A percentile compares a stretch with the other conserved stretches of the same genome.
Conservation (phyloP, 2,888 invertebrate genomes). For the Andrena bucephala region DNA sequence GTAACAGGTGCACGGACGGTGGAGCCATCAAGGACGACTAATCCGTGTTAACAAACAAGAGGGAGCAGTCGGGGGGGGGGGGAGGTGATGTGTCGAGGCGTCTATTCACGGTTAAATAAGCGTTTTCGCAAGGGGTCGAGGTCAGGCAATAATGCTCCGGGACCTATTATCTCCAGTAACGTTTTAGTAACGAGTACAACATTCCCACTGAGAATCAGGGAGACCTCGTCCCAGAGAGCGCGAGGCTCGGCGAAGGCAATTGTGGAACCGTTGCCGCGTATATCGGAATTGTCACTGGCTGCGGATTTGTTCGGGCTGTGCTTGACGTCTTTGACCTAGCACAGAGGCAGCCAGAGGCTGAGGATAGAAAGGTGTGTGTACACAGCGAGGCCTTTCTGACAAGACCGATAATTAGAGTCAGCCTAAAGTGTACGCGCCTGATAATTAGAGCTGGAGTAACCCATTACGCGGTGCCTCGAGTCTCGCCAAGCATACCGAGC, state of each 20-base stretch:
- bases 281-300: slow-evolving; percentile 40
- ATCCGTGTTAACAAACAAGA: slow-evolving; percentile 1
- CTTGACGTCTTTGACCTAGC: slow-evolving; percentile 44
- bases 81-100: not conserved
- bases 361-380: not conserved
- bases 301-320: slow-evolving; percentile 38
- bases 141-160: slow-evolving; percentile 22
- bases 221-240: not conserved
- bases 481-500: not conserved
- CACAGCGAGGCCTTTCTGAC: slow-evolving; percentile 43
- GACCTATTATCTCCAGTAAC: slow-evolving; percentile 23
- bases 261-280: not conserved
- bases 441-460: slow-evolving; percentile 52
- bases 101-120: slow-evolving; percentile 22
- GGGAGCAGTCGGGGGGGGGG: not conserved
- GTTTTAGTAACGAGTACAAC: slow-evolving; percentile 20
- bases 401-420: slow-evolving; percentile 50
- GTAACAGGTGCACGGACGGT: slow-evolving; percentile 1
- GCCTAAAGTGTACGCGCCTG: slow-evolving; percentile 48
- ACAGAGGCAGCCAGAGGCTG: not conserved
- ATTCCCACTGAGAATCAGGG: slow-evolving; percentile 14
- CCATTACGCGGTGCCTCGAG: slow-evolving; percentile 34
- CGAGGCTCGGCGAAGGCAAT: slow-evolving; percentile 15
- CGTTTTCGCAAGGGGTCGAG: slow-evolving; percentile 26
- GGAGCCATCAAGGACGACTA: not conserved